Evolutionary conservation across 2,888 invertebrate genomes (phyloP), one percentile per base, ranked within the genome.

Genomic region (Netelia virgata): DNA sequence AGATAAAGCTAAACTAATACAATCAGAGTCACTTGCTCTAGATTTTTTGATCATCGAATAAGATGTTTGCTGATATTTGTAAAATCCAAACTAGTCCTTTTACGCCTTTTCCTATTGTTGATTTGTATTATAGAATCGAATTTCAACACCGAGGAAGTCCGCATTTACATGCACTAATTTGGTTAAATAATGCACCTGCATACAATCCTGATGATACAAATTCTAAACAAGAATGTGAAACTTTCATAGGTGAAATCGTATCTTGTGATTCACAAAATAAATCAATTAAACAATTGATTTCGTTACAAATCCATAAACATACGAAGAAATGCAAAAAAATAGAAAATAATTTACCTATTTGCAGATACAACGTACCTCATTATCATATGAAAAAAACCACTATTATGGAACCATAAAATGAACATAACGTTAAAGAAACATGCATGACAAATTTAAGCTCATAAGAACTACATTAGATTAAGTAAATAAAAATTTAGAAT

Each of bases 181-280:
- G 83, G 80, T 66, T 87, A 63, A 80, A 84, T 10, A 72, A 84
- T 80, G 70, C 78, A n/a, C 84, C 86, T 10, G 14, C 47, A n/a
- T 80, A 78, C 57, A 61, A 78, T 43, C 59, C 72, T 18, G 43
- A 82, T 78, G 23, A 84, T 66, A 16, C 9, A 11, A 18, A 77
- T 6, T 83, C 73, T 43, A 61, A 73, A 59, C 11, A 20, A 55
- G 8, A 68, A 66, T 36, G 75, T 20, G 59, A 73, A 50, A n/a
- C 57, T 20, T 85, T 85, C 41, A 76, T 83, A 28, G 83, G 83
- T 66, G 47, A 64, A 72, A 55, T 76, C 14, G 72, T 83, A 66
- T 68, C 82, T 11, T 82, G 82, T 75, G 10, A 85, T 72, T 72
- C 76, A 11, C 57, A 82, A 50, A 73, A 82, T 69, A 64, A 70